Percentiles rank a stretch among this genome's conserved stretches.
Evolutionary conservation across 2,797 vertebrate species (phyloP).

Genomic region (Vipera ursinii): DNA sequence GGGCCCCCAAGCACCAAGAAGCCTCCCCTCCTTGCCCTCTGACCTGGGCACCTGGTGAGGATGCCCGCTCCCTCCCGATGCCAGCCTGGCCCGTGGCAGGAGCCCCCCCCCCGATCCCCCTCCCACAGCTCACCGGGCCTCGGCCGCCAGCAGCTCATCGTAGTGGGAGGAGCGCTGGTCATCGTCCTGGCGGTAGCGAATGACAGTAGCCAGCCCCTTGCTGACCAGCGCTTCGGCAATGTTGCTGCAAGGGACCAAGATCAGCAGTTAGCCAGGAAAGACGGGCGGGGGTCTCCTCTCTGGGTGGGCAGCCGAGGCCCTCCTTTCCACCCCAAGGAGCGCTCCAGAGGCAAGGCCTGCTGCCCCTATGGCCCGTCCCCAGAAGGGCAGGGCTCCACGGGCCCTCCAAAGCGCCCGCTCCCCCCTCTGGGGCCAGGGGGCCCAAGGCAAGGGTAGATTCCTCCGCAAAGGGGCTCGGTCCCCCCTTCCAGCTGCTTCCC

Average conservation of each 20-base stretch:
- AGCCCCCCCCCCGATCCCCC: background rate
- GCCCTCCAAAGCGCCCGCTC: too few species aligned
- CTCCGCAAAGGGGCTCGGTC: background rate
- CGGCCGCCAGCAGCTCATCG: conserved; percentile 91
- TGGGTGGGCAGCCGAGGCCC: too few species aligned
- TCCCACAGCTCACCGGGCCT: conserved; percentile 82
- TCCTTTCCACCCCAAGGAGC: background rate
- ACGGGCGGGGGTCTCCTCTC: background rate
- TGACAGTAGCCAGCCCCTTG: conserved; percentile 93
- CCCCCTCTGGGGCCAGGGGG: background rate
- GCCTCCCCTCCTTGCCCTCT: background rate
- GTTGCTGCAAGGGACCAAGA: conserved; percentile 78
- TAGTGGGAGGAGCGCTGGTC: conserved; percentile 96
- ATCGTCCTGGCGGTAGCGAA: conserved; percentile 94
- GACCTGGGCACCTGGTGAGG: background rate
- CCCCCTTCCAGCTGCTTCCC: background rate
- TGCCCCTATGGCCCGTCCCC: background rate
- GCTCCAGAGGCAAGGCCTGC: background rate
- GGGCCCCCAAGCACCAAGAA: background rate
- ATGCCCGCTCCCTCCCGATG: background rate
- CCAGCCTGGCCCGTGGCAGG: background rate
- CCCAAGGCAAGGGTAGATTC: too few species aligned
- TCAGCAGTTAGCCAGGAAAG: background rate
- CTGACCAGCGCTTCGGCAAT: conserved; percentile 95
- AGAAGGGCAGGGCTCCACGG: background rate